Percentiles rank a stretch among this genome's conserved stretches.
Conservation (phyloP, 2,888 invertebrate species). For the Amiota mariae region DNA sequence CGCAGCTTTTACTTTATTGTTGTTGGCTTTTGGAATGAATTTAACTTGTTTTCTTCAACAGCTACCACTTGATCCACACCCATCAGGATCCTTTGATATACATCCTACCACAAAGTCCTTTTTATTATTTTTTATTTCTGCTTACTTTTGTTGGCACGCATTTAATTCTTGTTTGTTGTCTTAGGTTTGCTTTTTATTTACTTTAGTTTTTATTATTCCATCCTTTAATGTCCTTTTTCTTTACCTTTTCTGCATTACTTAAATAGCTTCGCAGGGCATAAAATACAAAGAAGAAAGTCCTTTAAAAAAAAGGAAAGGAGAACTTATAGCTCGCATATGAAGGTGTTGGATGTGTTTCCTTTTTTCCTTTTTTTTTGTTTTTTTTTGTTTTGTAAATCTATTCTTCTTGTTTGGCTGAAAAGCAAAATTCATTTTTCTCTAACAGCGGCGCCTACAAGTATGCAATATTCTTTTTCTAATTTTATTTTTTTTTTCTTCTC, state of each 20-base stretch:
- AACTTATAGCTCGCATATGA: neutral
- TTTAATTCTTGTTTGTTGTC: constrained; percentile 50
- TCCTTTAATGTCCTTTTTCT: constrained; percentile 2
- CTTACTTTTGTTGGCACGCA: constrained; percentile 40
- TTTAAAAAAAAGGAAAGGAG: neutral
- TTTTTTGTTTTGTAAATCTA: constrained; percentile 17
- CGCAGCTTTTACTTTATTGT: constrained; percentile 37
- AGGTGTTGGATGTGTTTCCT: neutral
- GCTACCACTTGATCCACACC: constrained; percentile 1
- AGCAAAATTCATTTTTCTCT: too few relatives aligned
- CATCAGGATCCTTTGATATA: neutral
- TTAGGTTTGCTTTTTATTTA: constrained; percentile 2
- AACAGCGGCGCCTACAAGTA: neutral
- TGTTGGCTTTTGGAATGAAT: constrained; percentile 47
- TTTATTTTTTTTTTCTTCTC: neutral
- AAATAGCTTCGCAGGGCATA: neutral
- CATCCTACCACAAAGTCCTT: neutral
- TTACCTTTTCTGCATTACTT: constrained; percentile 8
- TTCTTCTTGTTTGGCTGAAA: too few relatives aligned
- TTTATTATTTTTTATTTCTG: neutral
- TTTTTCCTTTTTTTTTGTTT: neutral
- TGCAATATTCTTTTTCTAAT: constrained; percentile 2
- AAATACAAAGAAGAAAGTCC: neutral
- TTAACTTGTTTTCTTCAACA: constrained; percentile 35
- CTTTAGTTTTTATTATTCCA: constrained; percentile 5